phyloP scores from a whole-genome alignment of 1,140 invertebrate genomes.

The Hyposmocoma kahamanoa region DNA sequence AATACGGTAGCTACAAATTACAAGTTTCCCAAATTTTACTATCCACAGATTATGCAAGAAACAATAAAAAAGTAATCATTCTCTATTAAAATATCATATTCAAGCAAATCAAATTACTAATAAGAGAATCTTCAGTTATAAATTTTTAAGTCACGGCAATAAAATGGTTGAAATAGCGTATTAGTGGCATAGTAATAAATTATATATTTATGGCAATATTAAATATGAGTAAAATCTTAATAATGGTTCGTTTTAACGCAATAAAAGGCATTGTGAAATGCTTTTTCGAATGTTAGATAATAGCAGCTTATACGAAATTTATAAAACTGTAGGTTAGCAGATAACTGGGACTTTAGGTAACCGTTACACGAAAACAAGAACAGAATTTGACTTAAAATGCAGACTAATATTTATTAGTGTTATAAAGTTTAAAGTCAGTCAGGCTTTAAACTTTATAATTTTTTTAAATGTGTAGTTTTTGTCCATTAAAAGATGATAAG shows the following conservation, averaged over 20 bases:
- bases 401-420: too few species aligned
- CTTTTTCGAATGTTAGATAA: too few species aligned
- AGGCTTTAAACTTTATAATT: too few species aligned
- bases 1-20: too few species aligned
- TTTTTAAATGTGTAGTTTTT: too few species aligned
- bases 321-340: too few species aligned
- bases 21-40: too few species aligned
- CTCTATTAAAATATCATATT: constrained; percentile 45
- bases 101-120: constrained; percentile 54
- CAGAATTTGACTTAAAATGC: too few species aligned
- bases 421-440: too few species aligned
- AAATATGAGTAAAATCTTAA: constrained; percentile 60
- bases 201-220: constrained; percentile 23
- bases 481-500: too few species aligned
- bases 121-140: constrained; percentile 42
- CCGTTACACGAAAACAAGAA: neutral
- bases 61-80: constrained; percentile 47
- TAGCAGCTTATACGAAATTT: too few species aligned
- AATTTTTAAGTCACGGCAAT: constrained; percentile 20
- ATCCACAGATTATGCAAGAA: constrained; percentile 44
- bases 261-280: constrained; percentile 37
- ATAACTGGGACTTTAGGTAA: too few species aligned
- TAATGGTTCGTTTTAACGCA: constrained; percentile 37
- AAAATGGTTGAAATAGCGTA: constrained; percentile 3
- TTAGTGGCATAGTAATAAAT: neutral